A percentile compares a stretch with the other conserved stretches of the same genome.
Conservation (phyloP, 2,888 invertebrate genomes). For the Drosophila prolongata region DNA sequence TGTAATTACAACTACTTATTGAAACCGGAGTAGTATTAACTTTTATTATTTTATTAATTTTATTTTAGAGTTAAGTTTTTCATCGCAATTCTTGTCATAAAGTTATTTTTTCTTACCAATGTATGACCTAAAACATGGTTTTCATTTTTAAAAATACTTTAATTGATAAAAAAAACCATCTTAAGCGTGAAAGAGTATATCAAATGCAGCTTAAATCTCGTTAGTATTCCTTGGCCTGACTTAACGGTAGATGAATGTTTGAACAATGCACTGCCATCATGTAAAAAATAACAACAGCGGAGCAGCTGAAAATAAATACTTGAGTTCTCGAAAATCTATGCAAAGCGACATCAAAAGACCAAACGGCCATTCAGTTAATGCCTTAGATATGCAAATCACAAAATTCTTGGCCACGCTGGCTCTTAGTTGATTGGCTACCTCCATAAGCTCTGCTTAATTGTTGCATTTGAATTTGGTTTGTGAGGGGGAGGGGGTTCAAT, state of each 20-base stretch:
- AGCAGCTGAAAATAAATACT: conserved; percentile 38
- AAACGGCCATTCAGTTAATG: conserved; percentile 71
- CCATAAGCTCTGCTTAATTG: conserved; percentile 54
- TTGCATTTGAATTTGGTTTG: conserved; percentile 43
- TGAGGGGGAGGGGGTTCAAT: conserved; percentile 30
- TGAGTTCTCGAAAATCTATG: conserved; percentile 64
- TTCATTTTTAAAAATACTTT: too few species aligned
- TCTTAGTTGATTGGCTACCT: conserved; percentile 56
- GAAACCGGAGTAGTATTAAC: too few species aligned
- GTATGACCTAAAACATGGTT: too few species aligned
- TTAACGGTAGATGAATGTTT: conserved; percentile 69
- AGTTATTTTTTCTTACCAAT: too few species aligned
- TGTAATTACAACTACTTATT: too few species aligned
- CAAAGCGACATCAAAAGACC: conserved; percentile 62
- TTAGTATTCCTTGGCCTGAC: conserved; percentile 8
- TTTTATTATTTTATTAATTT: too few species aligned
- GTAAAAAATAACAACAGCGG: conserved; percentile 38
- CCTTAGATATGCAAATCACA: conserved; percentile 73
- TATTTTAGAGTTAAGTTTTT: too few species aligned
- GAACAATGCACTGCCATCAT: conserved; percentile 61
- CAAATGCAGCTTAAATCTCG: background rate
- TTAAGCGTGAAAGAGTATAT: conserved; percentile 34
- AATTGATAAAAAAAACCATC: too few species aligned
- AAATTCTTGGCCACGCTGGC: conserved; percentile 56
- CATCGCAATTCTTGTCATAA: too few species aligned